Evolutionary conservation across 2,797 vertebrate species (phyloP), one percentile per base, ranked within the genome.

Genomic region (Poecile montanus): DNA sequence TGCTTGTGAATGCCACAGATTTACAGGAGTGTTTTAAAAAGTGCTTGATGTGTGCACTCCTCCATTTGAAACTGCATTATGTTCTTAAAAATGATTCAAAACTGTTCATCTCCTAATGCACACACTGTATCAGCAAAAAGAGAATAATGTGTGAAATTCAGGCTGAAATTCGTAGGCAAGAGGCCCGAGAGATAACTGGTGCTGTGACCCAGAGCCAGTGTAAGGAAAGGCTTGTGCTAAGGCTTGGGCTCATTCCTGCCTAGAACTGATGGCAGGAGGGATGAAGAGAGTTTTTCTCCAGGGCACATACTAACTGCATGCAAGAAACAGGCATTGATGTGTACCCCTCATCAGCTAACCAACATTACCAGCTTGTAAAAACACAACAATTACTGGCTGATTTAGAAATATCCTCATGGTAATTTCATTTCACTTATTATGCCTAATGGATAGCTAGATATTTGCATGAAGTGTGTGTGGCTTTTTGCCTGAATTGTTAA

Each of bases 401-500:
- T 96, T 96, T 95, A 96, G 92, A 95, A 88, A 91, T 95, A 96
- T 95, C 82, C 95, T 96, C 92, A 92, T 78, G 79, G 82, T 94
- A 96, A 96, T 96, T 96, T 96, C 91, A 94, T 97, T 96, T 94
- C 92, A 81, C 94, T 96, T 91, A 77, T 93, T 92, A 91, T 58
- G 89, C 73, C 74, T 96, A 96, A 96, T 95, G 87, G 94, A 95
- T 95, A 95, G 89, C 85, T 60, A 86, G 95, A 91, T 92, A 97
- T 97, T 97, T 96, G 89, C 96, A 96, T 96, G 82, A 96, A 95
- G 85, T 95, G 82, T 96, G 94, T 86, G 91, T 96, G 96, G 94
- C 94, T 97, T 96, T 97, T 94, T 94, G 91, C 94, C 94, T 94
- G 89, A 96, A 96, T 90, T 93, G 95, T 96, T 96, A 95, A 96